phyloP scores from a whole-genome alignment of 2,797 vertebrate genomes.

The Takifugu rubripes region DNA sequence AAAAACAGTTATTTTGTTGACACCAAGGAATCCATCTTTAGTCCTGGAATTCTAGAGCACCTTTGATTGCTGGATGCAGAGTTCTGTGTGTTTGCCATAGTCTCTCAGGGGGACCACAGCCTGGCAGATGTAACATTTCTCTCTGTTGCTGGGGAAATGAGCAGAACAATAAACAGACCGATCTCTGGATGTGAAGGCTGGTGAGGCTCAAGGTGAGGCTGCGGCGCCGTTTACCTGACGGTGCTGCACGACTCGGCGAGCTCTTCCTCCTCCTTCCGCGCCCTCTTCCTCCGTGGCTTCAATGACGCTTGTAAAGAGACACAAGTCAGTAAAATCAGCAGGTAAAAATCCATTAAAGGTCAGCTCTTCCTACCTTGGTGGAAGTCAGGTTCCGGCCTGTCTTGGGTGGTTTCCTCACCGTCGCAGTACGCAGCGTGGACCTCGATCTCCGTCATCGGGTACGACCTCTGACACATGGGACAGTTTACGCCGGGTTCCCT shows the following conservation, averaged over 20 bases:
- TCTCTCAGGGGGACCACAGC: slow-evolving; percentile 73
- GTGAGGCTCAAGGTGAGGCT: neutral
- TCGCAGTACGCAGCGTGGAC: slow-evolving; percentile 89
- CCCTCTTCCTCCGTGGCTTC: slow-evolving; percentile 69
- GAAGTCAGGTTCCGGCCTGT: slow-evolving; percentile 1
- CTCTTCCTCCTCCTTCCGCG: slow-evolving; percentile 50
- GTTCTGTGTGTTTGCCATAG: slow-evolving; percentile 81
- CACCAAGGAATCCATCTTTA: no score
- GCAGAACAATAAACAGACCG: neutral
- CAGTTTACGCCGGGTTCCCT: slow-evolving; percentile 66
- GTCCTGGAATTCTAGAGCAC: no score
- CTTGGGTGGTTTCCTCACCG: slow-evolving; percentile 54
- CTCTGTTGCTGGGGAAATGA: slow-evolving; percentile 60
- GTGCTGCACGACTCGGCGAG: slow-evolving; percentile 23
- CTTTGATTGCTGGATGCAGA: slow-evolving; percentile 66
- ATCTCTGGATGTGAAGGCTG: neutral
- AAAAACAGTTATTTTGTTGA: neutral
- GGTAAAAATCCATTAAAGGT: neutral
- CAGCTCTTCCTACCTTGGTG: slow-evolving; percentile 28
- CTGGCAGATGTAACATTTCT: slow-evolving; percentile 89
- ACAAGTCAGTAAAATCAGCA: neutral
- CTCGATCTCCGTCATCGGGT: slow-evolving; percentile 78
- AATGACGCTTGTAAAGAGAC: slow-evolving; percentile 37
- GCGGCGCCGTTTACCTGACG: slow-evolving; percentile 71
- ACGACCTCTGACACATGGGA: slow-evolving; percentile 83